Percentiles rank a stretch among this genome's conserved stretches.
Evolutionary conservation across 2,113 vertebrate genomes (phyloP).

Genomic region (Perccottus glenii): DNA sequence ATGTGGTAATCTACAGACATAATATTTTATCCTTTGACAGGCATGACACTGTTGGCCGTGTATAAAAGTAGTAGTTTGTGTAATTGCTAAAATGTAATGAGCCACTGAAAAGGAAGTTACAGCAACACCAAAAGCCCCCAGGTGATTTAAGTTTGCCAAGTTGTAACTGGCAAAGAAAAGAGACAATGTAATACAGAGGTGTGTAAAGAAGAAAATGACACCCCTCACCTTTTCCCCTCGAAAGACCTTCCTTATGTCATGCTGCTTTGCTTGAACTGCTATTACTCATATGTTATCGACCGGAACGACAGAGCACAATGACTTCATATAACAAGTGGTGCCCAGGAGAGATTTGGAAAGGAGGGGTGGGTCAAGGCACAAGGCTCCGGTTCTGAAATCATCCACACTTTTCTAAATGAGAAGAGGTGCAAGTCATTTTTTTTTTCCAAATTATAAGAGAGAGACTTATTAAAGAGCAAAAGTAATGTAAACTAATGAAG

Average conservation of each 20-base stretch:
- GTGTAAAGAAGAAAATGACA: slow-evolving; percentile 37
- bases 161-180: neutral
- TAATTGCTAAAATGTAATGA: slow-evolving; percentile 5
- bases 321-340: slow-evolving; percentile 60
- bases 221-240: slow-evolving; percentile 33
- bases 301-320: slow-evolving; percentile 39
- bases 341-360: slow-evolving; percentile 26
- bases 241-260: slow-evolving; percentile 47
- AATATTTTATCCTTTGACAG: slow-evolving; percentile 37
- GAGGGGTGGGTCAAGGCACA: slow-evolving; percentile 12
- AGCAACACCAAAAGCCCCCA: slow-evolving; percentile 2
- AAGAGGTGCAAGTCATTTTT: slow-evolving; percentile 12
- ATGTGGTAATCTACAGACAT: slow-evolving; percentile 78
- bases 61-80: neutral
- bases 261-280: slow-evolving; percentile 33
- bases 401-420: slow-evolving; percentile 26
- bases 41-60: neutral
- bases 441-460: slow-evolving; percentile 1
- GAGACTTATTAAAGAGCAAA: slow-evolving; percentile 4
- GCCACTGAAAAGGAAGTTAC: slow-evolving; percentile 9
- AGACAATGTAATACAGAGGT: slow-evolving; percentile 19
- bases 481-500: neutral
- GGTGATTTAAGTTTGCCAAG: neutral
- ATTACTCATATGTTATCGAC: slow-evolving; percentile 60
- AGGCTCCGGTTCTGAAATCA: slow-evolving; percentile 43